Evolutionary conservation across 2,797 vertebrate genomes (phyloP).

Genomic region (Cossypha heuglini): DNA sequence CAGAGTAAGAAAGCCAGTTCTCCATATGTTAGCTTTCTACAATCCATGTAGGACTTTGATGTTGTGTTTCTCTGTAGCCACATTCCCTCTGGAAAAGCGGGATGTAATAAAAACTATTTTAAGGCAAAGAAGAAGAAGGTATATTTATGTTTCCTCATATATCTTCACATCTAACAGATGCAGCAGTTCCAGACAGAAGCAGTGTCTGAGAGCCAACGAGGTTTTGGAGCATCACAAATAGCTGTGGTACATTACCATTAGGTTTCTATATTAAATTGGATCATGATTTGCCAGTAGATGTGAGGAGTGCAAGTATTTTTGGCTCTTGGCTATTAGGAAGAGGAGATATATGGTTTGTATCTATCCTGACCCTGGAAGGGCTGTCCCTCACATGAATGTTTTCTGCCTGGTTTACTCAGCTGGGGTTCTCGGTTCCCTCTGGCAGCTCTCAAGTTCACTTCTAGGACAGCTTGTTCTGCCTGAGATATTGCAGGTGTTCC

Average conservation of each 20-base stretch:
- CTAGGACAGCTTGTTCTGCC: neutral
- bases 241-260: neutral
- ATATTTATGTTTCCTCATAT: neutral
- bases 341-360: neutral
- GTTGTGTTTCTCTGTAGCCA: neutral
- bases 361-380: neutral
- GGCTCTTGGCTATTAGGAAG: neutral
- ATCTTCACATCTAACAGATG: neutral
- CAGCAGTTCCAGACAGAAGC: neutral
- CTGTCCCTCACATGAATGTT: neutral
- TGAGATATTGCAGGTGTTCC: neutral
- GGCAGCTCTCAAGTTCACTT: neutral
- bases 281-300: neutral
- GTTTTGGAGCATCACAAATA: neutral
- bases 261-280: neutral
- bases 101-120: neutral
- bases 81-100: neutral
- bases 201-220: neutral
- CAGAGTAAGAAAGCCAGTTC: neutral
- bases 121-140: neutral
- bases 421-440: neutral
- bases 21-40: neutral
- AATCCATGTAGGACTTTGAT: neutral
- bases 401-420: neutral
- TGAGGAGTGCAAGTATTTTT: neutral